These are phyloP conservation scores for Lepidurus arcticus DNA, from an alignment of 1,140 invertebrate species.

Conservation along the genomic window DNA sequence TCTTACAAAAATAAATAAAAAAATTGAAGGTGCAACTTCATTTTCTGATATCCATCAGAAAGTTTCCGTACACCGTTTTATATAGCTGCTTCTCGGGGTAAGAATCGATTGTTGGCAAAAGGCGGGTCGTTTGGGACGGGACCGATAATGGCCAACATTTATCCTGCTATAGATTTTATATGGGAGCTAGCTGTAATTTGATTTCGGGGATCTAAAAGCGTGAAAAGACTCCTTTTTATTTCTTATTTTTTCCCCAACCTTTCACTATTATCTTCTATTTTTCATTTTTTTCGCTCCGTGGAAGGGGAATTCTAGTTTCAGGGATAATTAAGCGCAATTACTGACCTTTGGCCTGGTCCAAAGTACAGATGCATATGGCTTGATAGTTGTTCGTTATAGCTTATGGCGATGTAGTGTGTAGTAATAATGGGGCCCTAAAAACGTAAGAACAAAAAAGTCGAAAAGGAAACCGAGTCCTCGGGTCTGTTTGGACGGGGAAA, in stretches of 20 bases:
- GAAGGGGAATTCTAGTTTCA: neutral
- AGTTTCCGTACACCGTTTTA: neutral
- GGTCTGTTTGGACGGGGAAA: neutral
- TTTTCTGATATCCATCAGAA: conserved; percentile 19
- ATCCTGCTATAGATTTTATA: conserved; percentile 22
- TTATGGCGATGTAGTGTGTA: conserved; percentile 10
- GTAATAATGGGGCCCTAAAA: neutral
- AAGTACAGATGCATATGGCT: conserved; percentile 3
- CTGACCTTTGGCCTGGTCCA: neutral
- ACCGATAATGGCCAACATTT: conserved; percentile 19
- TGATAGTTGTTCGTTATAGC: neutral
- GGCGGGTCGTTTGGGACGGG: conserved; percentile 16
- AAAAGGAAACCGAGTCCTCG: neutral
- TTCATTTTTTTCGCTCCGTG: neutral
- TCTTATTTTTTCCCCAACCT: neutral
- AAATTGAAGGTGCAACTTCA: neutral
- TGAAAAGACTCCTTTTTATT: neutral
- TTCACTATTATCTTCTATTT: neutral
- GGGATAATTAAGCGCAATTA: conserved; percentile 1
- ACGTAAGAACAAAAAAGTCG: neutral
- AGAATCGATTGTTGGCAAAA: conserved; percentile 18
- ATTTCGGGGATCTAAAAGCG: neutral
- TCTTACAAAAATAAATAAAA: neutral
- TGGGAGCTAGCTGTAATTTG: conserved; percentile 8
- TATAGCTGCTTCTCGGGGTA: neutral